phyloP scores from a whole-genome alignment of 2,888 invertebrate species.

The Ramazzottius varieornatus region DNA sequence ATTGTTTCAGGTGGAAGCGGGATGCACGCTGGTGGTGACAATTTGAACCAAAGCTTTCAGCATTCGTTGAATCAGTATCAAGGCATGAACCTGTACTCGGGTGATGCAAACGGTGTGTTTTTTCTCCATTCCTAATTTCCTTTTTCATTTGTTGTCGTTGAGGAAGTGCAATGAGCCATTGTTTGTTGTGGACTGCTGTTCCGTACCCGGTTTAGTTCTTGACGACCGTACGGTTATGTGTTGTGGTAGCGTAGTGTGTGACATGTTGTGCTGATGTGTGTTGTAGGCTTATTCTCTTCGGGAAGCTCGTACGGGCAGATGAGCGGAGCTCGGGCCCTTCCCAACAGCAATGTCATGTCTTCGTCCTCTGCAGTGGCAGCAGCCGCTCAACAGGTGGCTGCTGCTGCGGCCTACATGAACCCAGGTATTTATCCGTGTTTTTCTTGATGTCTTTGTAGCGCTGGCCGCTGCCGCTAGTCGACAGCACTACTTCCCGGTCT shows the following conservation, averaged over 20 bases:
- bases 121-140: no score
- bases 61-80: neutral
- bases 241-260: no score
- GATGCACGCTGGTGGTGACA: neutral
- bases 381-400: no score
- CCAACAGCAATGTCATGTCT: neutral
- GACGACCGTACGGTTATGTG: no score
- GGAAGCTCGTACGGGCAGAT: neutral
- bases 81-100: neutral
- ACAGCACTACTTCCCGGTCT: no score
- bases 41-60: neutral
- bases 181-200: no score
- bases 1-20: neutral
- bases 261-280: neutral
- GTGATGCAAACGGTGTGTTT: neutral
- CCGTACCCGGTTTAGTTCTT: no score
- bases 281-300: neutral
- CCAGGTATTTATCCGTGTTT: neutral
- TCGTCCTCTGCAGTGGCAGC: neutral
- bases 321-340: neutral
- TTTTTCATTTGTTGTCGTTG: no score
- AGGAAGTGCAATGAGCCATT: no score
- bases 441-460: no score
- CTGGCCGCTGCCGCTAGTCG: no score
- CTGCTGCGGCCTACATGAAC: neutral